Percentiles rank a stretch among this genome's conserved stretches.
Evolutionary conservation across 2,113 vertebrate genomes (phyloP).

Genomic region (Elgaria multicarinata): DNA sequence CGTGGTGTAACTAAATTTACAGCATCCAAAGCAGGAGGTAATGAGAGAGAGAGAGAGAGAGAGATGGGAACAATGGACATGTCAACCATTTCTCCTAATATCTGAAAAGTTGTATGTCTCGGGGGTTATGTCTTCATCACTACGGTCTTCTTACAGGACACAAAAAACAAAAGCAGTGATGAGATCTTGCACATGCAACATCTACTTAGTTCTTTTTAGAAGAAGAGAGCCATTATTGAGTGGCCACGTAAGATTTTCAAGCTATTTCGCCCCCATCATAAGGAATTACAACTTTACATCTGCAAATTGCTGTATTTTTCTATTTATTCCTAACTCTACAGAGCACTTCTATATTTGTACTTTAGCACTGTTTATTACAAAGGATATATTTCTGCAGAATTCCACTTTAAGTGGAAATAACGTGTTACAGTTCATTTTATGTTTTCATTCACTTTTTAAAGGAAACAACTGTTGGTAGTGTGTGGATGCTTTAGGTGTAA

Average conservation of each 20-base stretch:
- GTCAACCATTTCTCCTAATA: background rate
- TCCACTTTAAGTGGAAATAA: conserved; percentile 49
- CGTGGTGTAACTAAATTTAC: background rate
- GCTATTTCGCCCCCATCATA: background rate
- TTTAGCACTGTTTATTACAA: conserved; percentile 9
- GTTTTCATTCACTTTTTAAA: background rate
- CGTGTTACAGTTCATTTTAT: background rate
- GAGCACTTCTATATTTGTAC: conserved; percentile 55
- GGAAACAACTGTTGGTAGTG: background rate
- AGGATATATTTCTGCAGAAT: conserved; percentile 56
- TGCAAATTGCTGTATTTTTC: conserved; percentile 68
- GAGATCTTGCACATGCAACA: background rate
- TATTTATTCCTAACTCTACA: conserved; percentile 51
- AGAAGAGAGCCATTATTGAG: background rate
- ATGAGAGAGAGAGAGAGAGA: background rate
- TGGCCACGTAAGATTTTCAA: conserved; percentile 37
- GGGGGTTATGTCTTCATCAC: background rate
- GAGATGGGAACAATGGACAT: background rate
- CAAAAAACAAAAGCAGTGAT: background rate
- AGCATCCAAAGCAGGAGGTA: background rate
- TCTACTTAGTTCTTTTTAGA: background rate
- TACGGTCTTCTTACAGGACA: background rate
- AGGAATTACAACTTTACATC: conserved; percentile 38
- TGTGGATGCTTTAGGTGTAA: background rate
- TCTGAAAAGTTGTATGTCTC: background rate